These are phyloP conservation scores for Archaeoteleia sp. DNA, from an alignment of 2,888 invertebrate genomes.

Conservation along the genomic window DNA sequence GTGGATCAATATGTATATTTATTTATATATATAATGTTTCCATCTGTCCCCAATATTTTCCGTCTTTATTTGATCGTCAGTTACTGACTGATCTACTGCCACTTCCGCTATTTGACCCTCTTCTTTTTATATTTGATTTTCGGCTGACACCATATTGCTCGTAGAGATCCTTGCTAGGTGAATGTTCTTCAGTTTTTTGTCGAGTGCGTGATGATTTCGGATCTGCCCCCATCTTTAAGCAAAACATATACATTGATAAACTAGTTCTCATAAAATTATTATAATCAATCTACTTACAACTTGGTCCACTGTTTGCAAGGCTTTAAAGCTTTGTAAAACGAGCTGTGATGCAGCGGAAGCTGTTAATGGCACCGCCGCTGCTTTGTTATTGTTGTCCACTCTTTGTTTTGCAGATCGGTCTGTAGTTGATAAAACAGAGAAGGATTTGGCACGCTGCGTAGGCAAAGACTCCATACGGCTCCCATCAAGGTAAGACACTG, in stretches of 20 bases:
- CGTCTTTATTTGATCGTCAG: no score
- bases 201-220: conserved; percentile 29
- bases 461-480: conserved; percentile 52
- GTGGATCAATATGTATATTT: no score
- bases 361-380: conserved; percentile 51
- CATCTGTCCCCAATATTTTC: no score
- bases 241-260: conserved; percentile 1
- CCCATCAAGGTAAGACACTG: conserved; percentile 49
- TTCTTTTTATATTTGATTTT: conserved; percentile 51
- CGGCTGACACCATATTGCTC: conserved; percentile 68
- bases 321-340: conserved; percentile 68
- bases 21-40: no score
- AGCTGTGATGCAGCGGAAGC: conserved; percentile 65
- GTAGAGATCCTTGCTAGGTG: conserved; percentile 62
- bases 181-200: conserved; percentile 37
- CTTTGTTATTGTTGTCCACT: conserved; percentile 43
- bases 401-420: conserved; percentile 43
- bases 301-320: conserved; percentile 62
- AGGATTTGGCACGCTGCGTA: conserved; percentile 24
- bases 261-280: not conserved
- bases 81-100: conserved; percentile 68
- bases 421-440: conserved; percentile 15
- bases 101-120: conserved; percentile 63
- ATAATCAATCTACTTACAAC: conserved; percentile 29
- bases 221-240: conserved; percentile 35